A percentile compares a stretch with the other conserved stretches of the same genome.
phyloP scores from a whole-genome alignment of 2,888 invertebrate genomes.

The Petrolisthes manimaculis region DNA sequence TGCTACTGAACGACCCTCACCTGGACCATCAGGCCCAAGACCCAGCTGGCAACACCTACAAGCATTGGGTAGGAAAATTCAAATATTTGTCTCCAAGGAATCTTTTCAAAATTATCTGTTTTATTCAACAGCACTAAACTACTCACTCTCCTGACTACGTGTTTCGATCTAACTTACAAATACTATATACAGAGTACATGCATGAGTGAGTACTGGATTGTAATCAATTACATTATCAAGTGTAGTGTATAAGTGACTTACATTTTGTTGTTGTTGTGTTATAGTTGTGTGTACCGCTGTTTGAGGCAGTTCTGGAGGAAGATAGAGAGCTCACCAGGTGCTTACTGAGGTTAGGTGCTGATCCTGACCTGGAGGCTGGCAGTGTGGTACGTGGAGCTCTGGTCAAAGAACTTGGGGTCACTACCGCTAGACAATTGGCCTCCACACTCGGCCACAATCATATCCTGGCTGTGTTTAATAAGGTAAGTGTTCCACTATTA shows the following conservation, averaged over 20 bases:
- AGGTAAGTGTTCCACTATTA: not conserved
- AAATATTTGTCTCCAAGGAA: not conserved
- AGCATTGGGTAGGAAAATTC: slow-evolving; percentile 19
- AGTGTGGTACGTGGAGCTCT: slow-evolving; percentile 6
- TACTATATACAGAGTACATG: not conserved
- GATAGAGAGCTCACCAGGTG: not conserved
- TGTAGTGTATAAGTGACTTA: not conserved
- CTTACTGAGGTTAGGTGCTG: slow-evolving; percentile 35
- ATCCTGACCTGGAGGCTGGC: slow-evolving; percentile 30
- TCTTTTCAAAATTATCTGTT: not conserved
- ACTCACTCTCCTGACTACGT: not conserved
- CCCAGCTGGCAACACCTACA: slow-evolving; percentile 19
- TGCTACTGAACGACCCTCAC: slow-evolving; percentile 25
- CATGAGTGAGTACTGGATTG: not conserved
- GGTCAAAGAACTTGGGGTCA: slow-evolving; percentile 17
- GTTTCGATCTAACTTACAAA: not conserved
- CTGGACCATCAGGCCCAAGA: slow-evolving; percentile 30
- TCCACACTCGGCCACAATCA: not conserved
- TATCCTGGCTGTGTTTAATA: not conserved
- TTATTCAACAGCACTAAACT: not conserved
- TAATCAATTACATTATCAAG: not conserved
- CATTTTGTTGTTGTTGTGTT: not conserved
- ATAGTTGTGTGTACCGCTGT: slow-evolving; percentile 6
- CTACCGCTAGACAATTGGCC: slow-evolving; percentile 36
- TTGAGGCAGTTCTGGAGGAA: slow-evolving; percentile 25